phyloP scores from a whole-genome alignment of 2,797 vertebrate genomes.

The Pseudochirops cupreus region DNA sequence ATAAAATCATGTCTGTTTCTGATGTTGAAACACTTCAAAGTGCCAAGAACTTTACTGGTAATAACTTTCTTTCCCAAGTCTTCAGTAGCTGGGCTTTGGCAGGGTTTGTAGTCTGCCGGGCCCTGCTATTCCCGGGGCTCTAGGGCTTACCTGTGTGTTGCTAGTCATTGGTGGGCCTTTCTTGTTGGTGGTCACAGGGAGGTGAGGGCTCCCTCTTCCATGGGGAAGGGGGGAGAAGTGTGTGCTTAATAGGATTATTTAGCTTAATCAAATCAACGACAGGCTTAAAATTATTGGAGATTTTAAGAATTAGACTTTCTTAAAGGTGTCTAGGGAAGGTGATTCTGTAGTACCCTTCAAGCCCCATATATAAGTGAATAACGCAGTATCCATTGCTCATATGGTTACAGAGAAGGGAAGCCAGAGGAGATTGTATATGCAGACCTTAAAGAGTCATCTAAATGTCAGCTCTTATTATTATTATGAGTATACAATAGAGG shows the following conservation, averaged over 20 bases:
- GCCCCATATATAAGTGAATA: not conserved
- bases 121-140: not conserved
- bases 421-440: not conserved
- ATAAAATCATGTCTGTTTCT: not conserved
- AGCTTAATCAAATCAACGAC: not conserved
- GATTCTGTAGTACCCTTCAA: not conserved
- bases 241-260: not conserved
- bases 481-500: not conserved
- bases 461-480: not conserved
- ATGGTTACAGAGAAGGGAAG: not conserved
- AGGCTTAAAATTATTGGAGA: not conserved
- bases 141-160: not conserved
- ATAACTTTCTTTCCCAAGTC: not conserved
- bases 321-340: not conserved
- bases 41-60: not conserved
- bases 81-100: not conserved
- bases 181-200: not conserved
- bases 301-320: not conserved
- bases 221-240: not conserved
- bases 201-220: not conserved
- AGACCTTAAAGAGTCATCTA: not conserved
- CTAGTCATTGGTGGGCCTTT: not conserved
- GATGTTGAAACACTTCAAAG: not conserved
- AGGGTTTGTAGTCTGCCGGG: not conserved
- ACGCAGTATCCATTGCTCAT: not conserved